Evolutionary conservation across 2,888 invertebrate genomes (phyloP).

Genomic region (Nowickia ferox): DNA sequence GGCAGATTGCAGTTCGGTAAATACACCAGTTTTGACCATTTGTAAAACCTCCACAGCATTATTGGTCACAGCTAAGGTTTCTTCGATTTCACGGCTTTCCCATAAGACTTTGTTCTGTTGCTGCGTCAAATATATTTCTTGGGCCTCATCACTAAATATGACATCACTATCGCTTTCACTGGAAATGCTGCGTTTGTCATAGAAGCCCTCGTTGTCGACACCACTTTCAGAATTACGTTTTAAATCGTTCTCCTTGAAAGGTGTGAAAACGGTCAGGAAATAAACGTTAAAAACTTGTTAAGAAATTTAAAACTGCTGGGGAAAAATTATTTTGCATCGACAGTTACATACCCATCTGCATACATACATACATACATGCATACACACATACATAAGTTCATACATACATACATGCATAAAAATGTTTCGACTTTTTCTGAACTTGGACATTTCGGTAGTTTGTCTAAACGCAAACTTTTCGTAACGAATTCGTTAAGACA

Average conservation of each 20-base stretch:
- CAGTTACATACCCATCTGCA: background rate
- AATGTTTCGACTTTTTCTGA: too few relatives aligned
- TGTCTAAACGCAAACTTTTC: too few relatives aligned
- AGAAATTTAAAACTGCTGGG: background rate
- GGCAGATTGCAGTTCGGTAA: constrained; percentile 77
- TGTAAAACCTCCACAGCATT: constrained; percentile 77
- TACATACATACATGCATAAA: too few relatives aligned
- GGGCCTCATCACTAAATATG: constrained; percentile 80
- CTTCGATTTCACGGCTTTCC: constrained; percentile 80
- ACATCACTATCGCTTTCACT: constrained; percentile 81
- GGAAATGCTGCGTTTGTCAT: constrained; percentile 82
- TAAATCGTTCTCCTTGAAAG: constrained; percentile 81
- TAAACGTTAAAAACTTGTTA: constrained; percentile 16
- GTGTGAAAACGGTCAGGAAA: constrained; percentile 63
- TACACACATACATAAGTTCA: background rate
- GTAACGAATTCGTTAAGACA: too few relatives aligned
- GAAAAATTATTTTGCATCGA: background rate
- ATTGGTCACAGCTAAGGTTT: constrained; percentile 76
- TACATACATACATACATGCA: background rate
- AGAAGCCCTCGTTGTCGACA: constrained; percentile 77
- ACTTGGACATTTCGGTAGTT: too few relatives aligned
- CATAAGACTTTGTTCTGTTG: constrained; percentile 80
- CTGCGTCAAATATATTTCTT: constrained; percentile 80
- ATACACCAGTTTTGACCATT: constrained; percentile 76
- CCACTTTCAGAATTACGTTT: constrained; percentile 81